Percentiles rank a stretch among this genome's conserved stretches.
phyloP scores from a whole-genome alignment of 2,888 invertebrate genomes.

The Lithophane ornitopus region DNA sequence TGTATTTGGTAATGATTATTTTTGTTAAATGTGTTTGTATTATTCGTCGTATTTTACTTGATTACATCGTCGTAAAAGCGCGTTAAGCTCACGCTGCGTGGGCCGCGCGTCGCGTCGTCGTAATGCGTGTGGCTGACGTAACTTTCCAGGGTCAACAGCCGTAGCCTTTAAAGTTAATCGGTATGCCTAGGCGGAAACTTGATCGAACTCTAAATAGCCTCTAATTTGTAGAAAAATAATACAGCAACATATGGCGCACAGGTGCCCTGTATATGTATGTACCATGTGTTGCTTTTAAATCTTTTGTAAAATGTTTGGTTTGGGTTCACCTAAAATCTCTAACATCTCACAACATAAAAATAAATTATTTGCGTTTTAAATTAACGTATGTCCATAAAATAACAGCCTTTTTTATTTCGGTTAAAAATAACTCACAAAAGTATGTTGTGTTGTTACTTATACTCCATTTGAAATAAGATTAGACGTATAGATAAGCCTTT shows the following conservation, averaged over 20 bases:
- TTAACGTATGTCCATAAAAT: not conserved
- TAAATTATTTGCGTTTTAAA: not conserved
- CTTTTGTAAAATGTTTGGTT: not conserved
- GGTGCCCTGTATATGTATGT: not conserved
- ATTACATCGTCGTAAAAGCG: constrained; percentile 20
- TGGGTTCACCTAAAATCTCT: not conserved
- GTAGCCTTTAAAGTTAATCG: constrained; percentile 61
- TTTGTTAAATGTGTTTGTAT: not conserved
- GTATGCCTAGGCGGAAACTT: constrained; percentile 67
- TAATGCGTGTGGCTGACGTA: constrained; percentile 71
- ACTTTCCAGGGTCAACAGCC: constrained; percentile 79
- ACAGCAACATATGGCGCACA: constrained; percentile 7
- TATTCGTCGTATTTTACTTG: constrained; percentile 11
- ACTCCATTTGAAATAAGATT: too few species aligned
- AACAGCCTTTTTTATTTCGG: not conserved
- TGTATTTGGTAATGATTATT: not conserved
- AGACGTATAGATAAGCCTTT: too few species aligned
- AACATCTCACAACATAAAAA: not conserved
- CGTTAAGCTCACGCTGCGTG: constrained; percentile 56
- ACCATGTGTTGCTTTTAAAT: not conserved
- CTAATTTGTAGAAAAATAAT: constrained; percentile 16
- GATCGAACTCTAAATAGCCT: constrained; percentile 52
- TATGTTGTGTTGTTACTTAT: not conserved
- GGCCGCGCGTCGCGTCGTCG: constrained; percentile 55
- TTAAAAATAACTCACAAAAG: not conserved